phyloP scores from a whole-genome alignment of 1,140 invertebrate species.

The Camponotus floridanus region DNA sequence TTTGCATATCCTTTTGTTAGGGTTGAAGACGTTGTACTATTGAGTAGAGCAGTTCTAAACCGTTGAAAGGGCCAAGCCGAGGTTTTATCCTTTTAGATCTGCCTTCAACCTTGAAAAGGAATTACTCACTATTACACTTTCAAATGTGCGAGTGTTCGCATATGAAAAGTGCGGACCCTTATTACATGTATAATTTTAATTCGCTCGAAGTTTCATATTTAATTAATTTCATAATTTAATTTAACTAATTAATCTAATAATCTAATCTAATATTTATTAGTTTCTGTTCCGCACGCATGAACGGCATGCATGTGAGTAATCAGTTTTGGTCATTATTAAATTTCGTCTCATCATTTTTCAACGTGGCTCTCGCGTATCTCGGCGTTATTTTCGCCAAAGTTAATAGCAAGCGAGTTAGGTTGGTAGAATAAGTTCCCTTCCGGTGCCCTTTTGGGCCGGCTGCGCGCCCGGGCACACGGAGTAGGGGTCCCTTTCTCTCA shows the following conservation, averaged over 20 bases:
- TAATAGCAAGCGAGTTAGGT: conserved; percentile 73
- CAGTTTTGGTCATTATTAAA: conserved; percentile 33
- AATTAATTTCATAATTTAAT: conserved; percentile 3
- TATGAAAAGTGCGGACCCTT: not conserved
- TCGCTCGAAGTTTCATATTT: conserved; percentile 6
- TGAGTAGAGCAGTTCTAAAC: not conserved
- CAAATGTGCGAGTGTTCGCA: not conserved
- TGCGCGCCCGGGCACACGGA: conserved; percentile 27
- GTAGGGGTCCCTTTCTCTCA: conserved; percentile 60
- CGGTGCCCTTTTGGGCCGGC: conserved; percentile 70
- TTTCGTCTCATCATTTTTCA: conserved; percentile 22
- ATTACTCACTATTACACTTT: not conserved
- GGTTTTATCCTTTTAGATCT: not conserved
- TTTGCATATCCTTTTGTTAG: conserved; percentile 18
- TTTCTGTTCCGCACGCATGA: not conserved
- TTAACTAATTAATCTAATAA: conserved; percentile 1
- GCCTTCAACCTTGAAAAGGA: not conserved
- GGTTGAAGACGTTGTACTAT: not conserved
- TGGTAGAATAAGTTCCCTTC: conserved; percentile 69
- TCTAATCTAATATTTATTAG: conserved; percentile 36
- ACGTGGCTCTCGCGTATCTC: not conserved
- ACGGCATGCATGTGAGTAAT: not conserved
- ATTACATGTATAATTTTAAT: not conserved
- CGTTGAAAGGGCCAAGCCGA: not conserved
- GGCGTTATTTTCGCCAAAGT: conserved; percentile 48